These are phyloP conservation scores for Hyppa rectilinea DNA, from an alignment of 2,888 invertebrate genomes.

Conservation along the genomic window DNA sequence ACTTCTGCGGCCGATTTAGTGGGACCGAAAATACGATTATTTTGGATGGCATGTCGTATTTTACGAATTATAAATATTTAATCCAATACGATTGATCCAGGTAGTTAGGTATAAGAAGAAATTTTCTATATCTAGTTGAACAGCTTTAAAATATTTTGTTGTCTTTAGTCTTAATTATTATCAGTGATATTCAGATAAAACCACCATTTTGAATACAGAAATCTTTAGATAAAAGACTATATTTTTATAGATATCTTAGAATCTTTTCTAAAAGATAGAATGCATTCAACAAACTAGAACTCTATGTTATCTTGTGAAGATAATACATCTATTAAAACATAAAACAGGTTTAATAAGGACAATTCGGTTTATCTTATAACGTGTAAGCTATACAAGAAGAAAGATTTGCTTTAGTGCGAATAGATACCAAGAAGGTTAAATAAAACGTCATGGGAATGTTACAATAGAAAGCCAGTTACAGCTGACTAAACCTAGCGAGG, in stretches of 20 bases:
- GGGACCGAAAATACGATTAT: conserved; percentile 19
- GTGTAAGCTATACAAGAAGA: conserved; percentile 33
- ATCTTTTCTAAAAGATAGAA: conserved; percentile 53
- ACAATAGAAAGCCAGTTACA: conserved; percentile 51
- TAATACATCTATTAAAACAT: conserved; percentile 44
- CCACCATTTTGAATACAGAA: conserved; percentile 64
- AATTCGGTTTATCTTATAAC: conserved; percentile 39
- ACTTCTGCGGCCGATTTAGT: neutral
- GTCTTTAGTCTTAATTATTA: conserved; percentile 60
- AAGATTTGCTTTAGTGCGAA: conserved; percentile 14
- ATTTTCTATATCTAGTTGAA: conserved; percentile 57
- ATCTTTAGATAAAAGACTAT: conserved; percentile 59
- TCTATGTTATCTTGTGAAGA: conserved; percentile 38
- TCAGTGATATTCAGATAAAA: conserved; percentile 62
- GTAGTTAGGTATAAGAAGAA: conserved; percentile 47
- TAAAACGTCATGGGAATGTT: conserved; percentile 48
- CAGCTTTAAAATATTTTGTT: conserved; percentile 53
- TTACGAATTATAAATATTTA: conserved; percentile 29
- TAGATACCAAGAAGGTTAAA: conserved; percentile 26
- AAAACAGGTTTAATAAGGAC: conserved; percentile 15
- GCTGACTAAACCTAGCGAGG: conserved; percentile 56
- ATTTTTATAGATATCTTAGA: conserved; percentile 58
- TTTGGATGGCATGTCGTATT: conserved; percentile 48
- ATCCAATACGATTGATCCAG: conserved; percentile 27
- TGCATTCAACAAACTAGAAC: conserved; percentile 56